Percentiles rank a stretch among this genome's conserved stretches.
phyloP scores from a whole-genome alignment of 1,140 invertebrate species.

The Leptoteleia sp. region DNA sequence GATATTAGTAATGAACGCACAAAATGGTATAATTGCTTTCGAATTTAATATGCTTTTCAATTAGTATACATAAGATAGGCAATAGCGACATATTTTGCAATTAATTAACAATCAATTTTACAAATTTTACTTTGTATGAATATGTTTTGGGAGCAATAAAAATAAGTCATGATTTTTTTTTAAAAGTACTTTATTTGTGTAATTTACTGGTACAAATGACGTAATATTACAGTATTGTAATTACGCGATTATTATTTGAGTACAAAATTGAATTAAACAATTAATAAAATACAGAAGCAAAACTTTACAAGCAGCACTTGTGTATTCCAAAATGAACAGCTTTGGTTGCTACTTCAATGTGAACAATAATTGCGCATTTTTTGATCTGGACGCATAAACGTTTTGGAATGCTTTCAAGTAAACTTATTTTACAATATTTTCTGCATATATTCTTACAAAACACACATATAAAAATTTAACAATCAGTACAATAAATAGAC shows the following conservation, averaged over 20 bases:
- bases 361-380: background rate
- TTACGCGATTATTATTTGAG: slow-evolving; percentile 3
- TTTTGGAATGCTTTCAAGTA: slow-evolving; percentile 10
- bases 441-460: slow-evolving; percentile 28
- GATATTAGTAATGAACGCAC: slow-evolving; percentile 16
- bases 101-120: too few species aligned
- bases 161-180: background rate
- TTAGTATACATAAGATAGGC: slow-evolving; percentile 19
- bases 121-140: too few species aligned
- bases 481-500: slow-evolving; percentile 24
- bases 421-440: slow-evolving; percentile 7
- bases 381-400: too few species aligned
- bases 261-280: slow-evolving; percentile 3
- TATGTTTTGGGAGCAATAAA: too few species aligned
- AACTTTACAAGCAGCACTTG: slow-evolving; percentile 11
- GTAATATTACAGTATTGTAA: slow-evolving; percentile 12
- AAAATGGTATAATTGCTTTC: slow-evolving; percentile 33
- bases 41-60: slow-evolving; percentile 25
- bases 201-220: slow-evolving; percentile 27
- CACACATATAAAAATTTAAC: slow-evolving; percentile 6
- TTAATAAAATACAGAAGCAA: slow-evolving; percentile 5
- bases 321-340: background rate
- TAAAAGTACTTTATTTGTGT: slow-evolving; percentile 22
- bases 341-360: background rate
- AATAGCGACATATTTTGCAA: too few species aligned